Percentiles rank a stretch among this genome's conserved stretches.
Conservation (phyloP, 2,888 invertebrate species). For the Drosophila recens region DNA sequence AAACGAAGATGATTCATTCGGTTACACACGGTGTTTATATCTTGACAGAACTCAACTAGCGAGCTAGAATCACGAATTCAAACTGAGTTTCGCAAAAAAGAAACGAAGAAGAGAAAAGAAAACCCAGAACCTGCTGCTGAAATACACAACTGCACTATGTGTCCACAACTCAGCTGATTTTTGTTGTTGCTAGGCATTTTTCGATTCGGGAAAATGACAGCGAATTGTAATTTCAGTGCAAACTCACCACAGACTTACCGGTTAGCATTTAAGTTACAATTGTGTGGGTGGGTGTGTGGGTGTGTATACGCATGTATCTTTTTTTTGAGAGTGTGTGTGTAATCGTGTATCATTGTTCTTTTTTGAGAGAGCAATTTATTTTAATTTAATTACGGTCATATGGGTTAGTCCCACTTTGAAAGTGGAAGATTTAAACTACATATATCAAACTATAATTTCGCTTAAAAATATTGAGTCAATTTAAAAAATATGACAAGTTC, state of each 20-base stretch:
- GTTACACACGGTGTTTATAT: slow-evolving; percentile 44
- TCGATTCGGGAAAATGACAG: slow-evolving; percentile 37
- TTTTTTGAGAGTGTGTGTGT: background rate
- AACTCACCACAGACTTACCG: slow-evolving; percentile 19
- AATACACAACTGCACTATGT: slow-evolving; percentile 24
- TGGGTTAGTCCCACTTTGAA: background rate
- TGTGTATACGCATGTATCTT: background rate
- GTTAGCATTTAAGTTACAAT: slow-evolving; percentile 7
- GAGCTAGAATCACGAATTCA: slow-evolving; percentile 74
- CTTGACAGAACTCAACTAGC: slow-evolving; percentile 66
- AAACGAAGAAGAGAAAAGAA: slow-evolving; percentile 61
- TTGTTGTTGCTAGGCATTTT: slow-evolving; percentile 38
- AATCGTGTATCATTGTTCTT: background rate
- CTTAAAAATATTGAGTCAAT: background rate
- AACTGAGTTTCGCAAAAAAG: slow-evolving; percentile 76
- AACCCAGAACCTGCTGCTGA: slow-evolving; percentile 74
- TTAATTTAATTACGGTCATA: background rate
- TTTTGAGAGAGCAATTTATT: background rate
- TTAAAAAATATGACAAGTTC: too few relatives aligned
- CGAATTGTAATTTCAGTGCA: slow-evolving; percentile 37
- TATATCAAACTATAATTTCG: background rate
- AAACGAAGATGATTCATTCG: slow-evolving; percentile 71
- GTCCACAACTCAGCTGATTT: slow-evolving; percentile 60
- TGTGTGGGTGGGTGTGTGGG: background rate
- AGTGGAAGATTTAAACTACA: background rate